Evolutionary conservation across 2,797 vertebrate genomes (phyloP).

Genomic region (Xiphorhynchus erythropygius): DNA sequence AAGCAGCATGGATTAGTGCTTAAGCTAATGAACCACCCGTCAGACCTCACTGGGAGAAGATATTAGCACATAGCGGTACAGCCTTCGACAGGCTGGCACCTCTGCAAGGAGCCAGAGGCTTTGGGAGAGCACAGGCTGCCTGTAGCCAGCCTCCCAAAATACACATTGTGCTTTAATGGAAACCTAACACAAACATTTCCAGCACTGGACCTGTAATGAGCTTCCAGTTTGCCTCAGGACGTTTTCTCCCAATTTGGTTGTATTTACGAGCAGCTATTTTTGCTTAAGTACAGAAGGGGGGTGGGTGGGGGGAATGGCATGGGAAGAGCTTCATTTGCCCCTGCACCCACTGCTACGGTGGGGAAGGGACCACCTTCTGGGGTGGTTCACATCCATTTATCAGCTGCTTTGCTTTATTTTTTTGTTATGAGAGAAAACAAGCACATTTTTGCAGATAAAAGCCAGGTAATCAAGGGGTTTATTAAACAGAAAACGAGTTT

Average conservation of each 20-base stretch:
- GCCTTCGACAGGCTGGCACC: constrained; percentile 31
- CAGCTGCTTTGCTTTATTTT: not conserved
- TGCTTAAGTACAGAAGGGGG: not conserved
- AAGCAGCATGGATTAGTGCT: not conserved
- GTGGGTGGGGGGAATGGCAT: not conserved
- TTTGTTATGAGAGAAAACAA: not conserved
- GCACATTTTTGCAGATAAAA: not conserved
- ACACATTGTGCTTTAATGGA: not conserved
- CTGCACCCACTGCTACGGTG: not conserved
- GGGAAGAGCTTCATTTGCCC: not conserved
- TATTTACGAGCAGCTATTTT: constrained; percentile 51
- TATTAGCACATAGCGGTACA: not conserved
- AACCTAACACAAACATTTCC: not conserved
- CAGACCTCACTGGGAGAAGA: not conserved
- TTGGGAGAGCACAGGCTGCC: not conserved
- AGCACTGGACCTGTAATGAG: not conserved
- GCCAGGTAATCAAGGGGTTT: not conserved
- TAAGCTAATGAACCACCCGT: not conserved
- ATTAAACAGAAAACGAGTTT: not conserved
- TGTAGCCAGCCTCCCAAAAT: constrained; percentile 8
- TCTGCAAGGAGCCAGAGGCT: constrained; percentile 10
- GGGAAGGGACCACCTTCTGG: not conserved
- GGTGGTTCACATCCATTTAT: accelerated
- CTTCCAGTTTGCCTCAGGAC: constrained; percentile 3
- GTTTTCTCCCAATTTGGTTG: not conserved